A percentile compares a stretch with the other conserved stretches of the same genome.
These are phyloP conservation scores for Pseudochirops corinnae DNA, from an alignment of 2,797 vertebrate genomes.

Conservation along the genomic window DNA sequence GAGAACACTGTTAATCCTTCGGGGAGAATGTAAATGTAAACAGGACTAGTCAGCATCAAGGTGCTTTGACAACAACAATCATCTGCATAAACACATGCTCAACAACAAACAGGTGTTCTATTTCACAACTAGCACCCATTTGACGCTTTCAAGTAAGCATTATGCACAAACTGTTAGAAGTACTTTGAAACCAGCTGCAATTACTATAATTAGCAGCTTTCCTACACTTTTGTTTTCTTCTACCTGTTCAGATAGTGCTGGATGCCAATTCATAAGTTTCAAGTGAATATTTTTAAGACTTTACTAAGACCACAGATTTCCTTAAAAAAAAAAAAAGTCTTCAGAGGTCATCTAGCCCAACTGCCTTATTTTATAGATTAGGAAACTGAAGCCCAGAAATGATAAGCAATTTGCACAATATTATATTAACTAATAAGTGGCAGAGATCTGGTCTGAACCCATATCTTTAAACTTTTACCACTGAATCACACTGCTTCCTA, in stretches of 20 bases:
- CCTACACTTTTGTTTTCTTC: constrained; percentile 80
- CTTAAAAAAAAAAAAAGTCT: not conserved
- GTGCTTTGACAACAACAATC: constrained; percentile 93
- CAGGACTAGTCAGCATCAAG: constrained; percentile 90
- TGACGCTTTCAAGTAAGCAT: constrained; percentile 89
- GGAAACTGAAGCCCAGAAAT: not conserved
- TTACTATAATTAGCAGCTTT: constrained; percentile 91
- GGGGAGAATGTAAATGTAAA: constrained; percentile 90
- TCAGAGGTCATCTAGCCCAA: not conserved
- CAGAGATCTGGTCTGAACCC: not conserved
- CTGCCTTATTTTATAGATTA: not conserved
- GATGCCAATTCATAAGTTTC: constrained; percentile 67
- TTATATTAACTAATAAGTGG: not conserved
- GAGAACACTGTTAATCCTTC: constrained; percentile 90
- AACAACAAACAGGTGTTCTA: constrained; percentile 95
- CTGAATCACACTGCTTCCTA: not conserved
- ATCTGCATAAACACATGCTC: constrained; percentile 92
- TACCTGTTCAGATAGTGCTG: constrained; percentile 83
- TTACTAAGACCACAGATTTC: not conserved
- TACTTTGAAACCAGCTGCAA: constrained; percentile 93
- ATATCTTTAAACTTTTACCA: not conserved
- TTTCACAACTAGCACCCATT: constrained; percentile 91
- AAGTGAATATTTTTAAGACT: constrained; percentile 55
- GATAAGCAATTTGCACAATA: not conserved
- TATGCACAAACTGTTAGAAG: constrained; percentile 90